Conservation (phyloP, 2,888 invertebrate species). For the Bembecia ichneumoniformis region DNA sequence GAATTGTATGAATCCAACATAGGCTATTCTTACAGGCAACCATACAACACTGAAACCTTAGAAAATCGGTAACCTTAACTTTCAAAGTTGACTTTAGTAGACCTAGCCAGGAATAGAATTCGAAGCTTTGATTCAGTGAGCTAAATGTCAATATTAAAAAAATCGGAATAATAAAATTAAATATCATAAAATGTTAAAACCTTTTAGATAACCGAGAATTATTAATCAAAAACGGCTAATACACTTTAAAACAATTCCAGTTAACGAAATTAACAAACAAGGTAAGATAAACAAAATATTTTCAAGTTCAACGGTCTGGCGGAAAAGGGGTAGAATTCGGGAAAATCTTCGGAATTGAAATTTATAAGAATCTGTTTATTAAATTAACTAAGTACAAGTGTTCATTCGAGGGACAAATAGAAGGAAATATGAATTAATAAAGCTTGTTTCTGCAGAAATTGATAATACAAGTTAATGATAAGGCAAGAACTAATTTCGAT, state of each 20-base stretch:
- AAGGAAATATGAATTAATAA: not conserved
- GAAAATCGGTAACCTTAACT: no score
- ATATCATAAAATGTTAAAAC: not conserved
- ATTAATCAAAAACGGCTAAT: not conserved
- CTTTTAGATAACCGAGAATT: not conserved
- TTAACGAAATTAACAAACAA: not conserved
- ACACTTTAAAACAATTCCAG: not conserved
- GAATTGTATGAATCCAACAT: no score
- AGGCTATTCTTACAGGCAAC: no score
- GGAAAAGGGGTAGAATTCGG: not conserved
- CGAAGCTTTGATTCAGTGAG: no score
- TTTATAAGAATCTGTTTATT: not conserved
- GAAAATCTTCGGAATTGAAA: not conserved
- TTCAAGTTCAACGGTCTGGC: not conserved
- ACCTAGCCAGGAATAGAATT: no score
- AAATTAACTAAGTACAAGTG: not conserved
- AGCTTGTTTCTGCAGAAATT: not conserved
- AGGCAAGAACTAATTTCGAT: no score
- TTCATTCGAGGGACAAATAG: not conserved
- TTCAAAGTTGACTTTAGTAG: no score
- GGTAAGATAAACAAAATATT: constrained; percentile 1
- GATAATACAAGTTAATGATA: not conserved
- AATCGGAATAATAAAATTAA: no score
- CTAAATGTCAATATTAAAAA: no score
- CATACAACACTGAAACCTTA: no score